Evolutionary conservation across 2,797 vertebrate genomes (phyloP).

Genomic region (Pipistrellus nathusii): DNA sequence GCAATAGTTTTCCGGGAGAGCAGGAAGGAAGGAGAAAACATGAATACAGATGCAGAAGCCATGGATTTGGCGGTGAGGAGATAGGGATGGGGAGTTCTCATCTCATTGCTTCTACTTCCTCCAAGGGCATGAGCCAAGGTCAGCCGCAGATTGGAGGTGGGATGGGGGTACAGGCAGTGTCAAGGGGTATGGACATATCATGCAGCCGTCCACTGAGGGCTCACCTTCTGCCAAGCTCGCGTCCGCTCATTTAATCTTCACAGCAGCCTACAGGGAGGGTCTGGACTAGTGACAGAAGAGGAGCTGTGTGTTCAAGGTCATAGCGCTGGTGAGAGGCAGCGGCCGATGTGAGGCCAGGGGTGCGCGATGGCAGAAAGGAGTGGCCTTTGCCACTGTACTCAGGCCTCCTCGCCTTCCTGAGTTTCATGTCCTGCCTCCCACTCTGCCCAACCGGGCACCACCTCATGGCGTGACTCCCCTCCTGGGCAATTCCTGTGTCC

Average conservation of each 20-base stretch:
- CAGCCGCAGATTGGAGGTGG: fast-evolving
- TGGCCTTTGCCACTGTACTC: background rate
- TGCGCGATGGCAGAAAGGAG: background rate
- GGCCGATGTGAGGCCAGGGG: background rate
- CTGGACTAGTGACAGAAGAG: background rate
- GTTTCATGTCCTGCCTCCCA: fast-evolving
- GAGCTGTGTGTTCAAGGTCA: background rate
- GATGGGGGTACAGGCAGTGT: background rate
- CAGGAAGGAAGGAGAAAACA: background rate
- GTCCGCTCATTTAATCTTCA: background rate
- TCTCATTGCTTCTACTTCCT: background rate
- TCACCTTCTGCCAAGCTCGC: background rate
- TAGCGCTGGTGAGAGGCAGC: background rate
- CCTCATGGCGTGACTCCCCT: too few relatives aligned
- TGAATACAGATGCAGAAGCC: background rate
- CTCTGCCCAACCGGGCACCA: background rate
- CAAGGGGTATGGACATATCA: too few relatives aligned
- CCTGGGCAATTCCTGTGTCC: background rate
- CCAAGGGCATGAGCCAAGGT: background rate
- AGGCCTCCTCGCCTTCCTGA: background rate
- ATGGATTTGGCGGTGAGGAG: background rate
- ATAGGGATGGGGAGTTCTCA: background rate
- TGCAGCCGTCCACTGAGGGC: background rate
- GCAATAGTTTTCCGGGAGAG: background rate
- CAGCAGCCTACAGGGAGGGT: background rate